Base-by-base conservation (phyloP, 2,888 invertebrate genomes). In the Argynnis bischoffii region DNA sequence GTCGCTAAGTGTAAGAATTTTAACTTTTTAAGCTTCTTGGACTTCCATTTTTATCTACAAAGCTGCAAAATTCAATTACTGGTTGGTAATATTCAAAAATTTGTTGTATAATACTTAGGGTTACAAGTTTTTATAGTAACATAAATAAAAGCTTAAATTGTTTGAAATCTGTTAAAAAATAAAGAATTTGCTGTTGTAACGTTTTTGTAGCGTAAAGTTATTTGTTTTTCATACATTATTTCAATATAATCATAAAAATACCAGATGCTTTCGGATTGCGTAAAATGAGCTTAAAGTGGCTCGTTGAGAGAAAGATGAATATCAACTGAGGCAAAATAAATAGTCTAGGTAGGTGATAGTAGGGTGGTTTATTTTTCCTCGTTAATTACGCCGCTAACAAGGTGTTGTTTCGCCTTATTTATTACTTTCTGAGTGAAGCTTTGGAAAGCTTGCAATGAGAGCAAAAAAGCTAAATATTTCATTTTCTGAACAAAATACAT, bases 381-480 rank as follows among this genome's bases (percentile, higher is more conserved):
- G 89, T 90, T 92, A 90, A 92, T 92, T 92, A 92, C 89, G 89
- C 86, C 85, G 89, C 87, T 92, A 92, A 92, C 92, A 92, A 92
- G 92, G 92, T 92, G 92, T 92, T 89, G 90, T 89, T 90, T 90
- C 86, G 75, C 71, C 74, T 89, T 88, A 92, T 92, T 92, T 92
- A 92, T 91, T 88, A 81, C 89, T 84, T 80, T 83, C 81, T 81
- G 84, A 82, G 85, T 84, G 81, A 82, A 79, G 79, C 80, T 77
- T 67, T 63, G 18, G 46, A 47, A 53, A 35, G n/a, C 54, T 66
- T 13, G 8, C 35, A 41, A 11, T 11, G 53, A 59, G 54, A 46
- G 60, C 47, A 60, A 60, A 31, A 59, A 47, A 41, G 13, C 14
- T 31, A 51, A 61, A 35, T 61, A 61, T 61, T 57, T 56, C 31